phyloP scores from a whole-genome alignment of 2,113 vertebrate species.

The Microcebus lehilahytsara region DNA sequence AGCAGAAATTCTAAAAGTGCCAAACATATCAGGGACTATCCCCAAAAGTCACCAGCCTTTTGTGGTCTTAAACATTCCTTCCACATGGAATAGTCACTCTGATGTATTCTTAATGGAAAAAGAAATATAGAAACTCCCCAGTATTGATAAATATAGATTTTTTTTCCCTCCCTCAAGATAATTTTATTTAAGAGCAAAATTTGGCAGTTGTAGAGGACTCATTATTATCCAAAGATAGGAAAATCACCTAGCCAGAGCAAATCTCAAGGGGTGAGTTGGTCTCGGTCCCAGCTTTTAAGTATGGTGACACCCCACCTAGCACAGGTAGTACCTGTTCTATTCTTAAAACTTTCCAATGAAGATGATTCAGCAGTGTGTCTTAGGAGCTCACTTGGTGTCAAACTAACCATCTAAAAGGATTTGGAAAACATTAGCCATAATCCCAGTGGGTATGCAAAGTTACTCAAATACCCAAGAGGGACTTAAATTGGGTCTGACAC shows the following conservation, averaged over 20 bases:
- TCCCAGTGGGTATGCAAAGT: background rate
- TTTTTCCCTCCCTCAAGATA: background rate
- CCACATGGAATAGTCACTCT: slow-evolving; percentile 29
- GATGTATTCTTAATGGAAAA: background rate
- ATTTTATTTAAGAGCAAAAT: slow-evolving; percentile 51
- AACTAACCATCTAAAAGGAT: slow-evolving; percentile 37
- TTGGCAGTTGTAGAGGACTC: background rate
- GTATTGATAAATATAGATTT: background rate
- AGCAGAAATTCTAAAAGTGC: slow-evolving; percentile 53
- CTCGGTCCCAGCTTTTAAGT: background rate
- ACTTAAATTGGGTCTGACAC: background rate
- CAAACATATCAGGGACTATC: slow-evolving; percentile 57
- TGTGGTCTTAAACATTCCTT: slow-evolving; percentile 39
- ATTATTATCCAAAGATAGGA: slow-evolving; percentile 36
- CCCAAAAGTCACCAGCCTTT: slow-evolving; percentile 2
- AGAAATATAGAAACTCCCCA: background rate
- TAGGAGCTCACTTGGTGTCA: slow-evolving; percentile 26
- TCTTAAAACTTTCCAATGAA: slow-evolving; percentile 49
- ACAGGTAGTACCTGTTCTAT: background rate
- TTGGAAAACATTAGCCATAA: background rate
- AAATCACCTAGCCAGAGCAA: background rate
- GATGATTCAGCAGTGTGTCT: background rate
- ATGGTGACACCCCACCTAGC: background rate
- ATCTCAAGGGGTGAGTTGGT: background rate
- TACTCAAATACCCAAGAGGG: background rate